A percentile compares a stretch with the other conserved stretches of the same genome.
These are phyloP conservation scores for Agapornis canus DNA, from an alignment of 2,797 vertebrate species.

Conservation along the genomic window DNA sequence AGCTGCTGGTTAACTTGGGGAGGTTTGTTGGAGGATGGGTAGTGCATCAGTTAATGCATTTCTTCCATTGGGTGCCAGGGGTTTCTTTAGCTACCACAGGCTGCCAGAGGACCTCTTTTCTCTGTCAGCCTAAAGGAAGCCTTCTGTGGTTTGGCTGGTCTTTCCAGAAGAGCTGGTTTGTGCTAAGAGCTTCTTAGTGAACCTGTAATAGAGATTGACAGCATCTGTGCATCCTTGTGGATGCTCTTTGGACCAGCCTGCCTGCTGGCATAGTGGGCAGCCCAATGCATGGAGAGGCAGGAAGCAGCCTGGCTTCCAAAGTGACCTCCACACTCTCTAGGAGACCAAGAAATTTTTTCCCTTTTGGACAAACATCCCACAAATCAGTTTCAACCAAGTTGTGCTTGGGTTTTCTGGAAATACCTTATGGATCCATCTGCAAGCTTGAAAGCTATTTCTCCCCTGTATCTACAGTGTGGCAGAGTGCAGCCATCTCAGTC, in stretches of 20 bases:
- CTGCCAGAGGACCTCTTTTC: background rate
- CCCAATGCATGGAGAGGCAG: background rate
- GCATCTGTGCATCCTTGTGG: background rate
- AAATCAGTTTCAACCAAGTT: background rate
- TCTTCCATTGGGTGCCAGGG: background rate
- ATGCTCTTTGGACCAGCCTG: background rate
- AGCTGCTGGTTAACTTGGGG: background rate
- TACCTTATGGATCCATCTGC: background rate
- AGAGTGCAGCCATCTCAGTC: background rate
- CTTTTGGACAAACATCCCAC: background rate
- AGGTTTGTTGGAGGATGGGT: background rate
- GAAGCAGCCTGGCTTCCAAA: background rate
- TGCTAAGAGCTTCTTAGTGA: background rate
- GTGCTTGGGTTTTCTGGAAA: background rate
- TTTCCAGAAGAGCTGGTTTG: background rate
- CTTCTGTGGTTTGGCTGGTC: background rate
- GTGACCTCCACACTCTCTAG: background rate
- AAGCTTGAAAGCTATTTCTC: background rate
- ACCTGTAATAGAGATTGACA: background rate
- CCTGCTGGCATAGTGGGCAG: background rate
- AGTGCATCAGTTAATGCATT: background rate
- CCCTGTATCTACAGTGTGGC: background rate
- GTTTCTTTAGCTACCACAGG: background rate
- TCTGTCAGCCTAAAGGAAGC: background rate
- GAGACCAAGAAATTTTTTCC: background rate